phyloP scores from a whole-genome alignment of 2,888 invertebrate species.

The Phymatocera aterrima region DNA sequence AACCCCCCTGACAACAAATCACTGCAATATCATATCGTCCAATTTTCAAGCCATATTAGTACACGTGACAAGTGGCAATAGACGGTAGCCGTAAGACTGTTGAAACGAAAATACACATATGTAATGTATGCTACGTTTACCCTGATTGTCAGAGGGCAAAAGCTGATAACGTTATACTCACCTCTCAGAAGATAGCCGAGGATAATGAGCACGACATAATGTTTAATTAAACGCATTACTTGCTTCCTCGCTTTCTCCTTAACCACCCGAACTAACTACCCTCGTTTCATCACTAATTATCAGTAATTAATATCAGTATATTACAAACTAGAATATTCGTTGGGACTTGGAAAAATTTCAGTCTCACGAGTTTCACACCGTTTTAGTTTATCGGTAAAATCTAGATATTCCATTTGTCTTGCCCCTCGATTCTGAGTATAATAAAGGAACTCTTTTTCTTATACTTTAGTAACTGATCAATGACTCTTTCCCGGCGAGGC shows the following conservation, averaged over 20 bases:
- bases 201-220: conserved; percentile 27
- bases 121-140: conserved; percentile 14
- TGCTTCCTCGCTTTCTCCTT: background rate
- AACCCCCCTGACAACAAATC: conserved; percentile 7
- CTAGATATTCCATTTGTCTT: background rate
- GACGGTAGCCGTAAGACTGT: background rate
- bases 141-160: conserved; percentile 12
- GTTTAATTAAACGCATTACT: conserved; percentile 32
- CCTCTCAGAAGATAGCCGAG: conserved; percentile 25
- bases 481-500: no score
- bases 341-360: background rate
- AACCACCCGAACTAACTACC: conserved; percentile 12
- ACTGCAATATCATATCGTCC: background rate
- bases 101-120: no score
- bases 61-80: background rate
- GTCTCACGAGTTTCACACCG: background rate
- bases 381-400: background rate
- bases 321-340: conserved; percentile 1
- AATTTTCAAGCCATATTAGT: background rate
- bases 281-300: conserved; percentile 19
- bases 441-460: no score
- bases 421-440: no score
- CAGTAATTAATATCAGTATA: conserved; percentile 15
- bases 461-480: no score
- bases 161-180: conserved; percentile 9